Percentiles rank a stretch among this genome's conserved stretches.
These are phyloP conservation scores for cattle (Bos taurus) DNA, from an alignment of 2,113 vertebrate species.

Conservation along the genomic window ARS-UCD2.0 NC_037343.1:69217501-69218000, in stretches of 20 bases:
- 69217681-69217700: constrained; percentile 12
- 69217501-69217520: background rate
- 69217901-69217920: constrained; percentile 75
- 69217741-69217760: constrained; percentile 64
- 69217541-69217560: background rate
- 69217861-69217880: constrained; percentile 80
- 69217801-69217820: constrained; percentile 77
- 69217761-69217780: constrained; percentile 66
- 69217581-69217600: background rate
- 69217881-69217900: constrained; percentile 73
- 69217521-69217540: background rate
- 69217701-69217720: constrained; percentile 11
- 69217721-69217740: constrained; percentile 68
- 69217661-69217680: constrained; percentile 50
- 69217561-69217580: background rate
- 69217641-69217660: background rate
- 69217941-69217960: constrained; percentile 76
- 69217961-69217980: constrained; percentile 78
- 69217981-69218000: constrained; percentile 49
- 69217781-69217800: constrained; percentile 75
- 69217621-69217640: background rate
- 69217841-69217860: constrained; percentile 83
- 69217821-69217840: constrained; percentile 78
- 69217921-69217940: constrained; percentile 80
- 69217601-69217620: background rate